Percentiles rank a stretch among this genome's conserved stretches.
Conservation (phyloP, 2,797 vertebrate species). For the Eospalax fontanierii region DNA sequence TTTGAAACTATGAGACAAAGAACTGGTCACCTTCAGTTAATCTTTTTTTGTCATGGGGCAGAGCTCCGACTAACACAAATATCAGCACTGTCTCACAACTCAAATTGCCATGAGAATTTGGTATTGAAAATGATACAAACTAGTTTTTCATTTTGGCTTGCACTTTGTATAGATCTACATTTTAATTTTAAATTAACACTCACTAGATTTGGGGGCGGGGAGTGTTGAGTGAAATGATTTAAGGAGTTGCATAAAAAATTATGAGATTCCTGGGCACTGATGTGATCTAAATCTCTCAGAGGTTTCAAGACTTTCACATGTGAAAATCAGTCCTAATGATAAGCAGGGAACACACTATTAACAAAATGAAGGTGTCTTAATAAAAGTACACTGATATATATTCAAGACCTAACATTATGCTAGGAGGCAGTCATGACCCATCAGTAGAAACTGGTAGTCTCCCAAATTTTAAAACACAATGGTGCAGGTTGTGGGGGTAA, state of each 20-base stretch:
- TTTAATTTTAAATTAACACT: background rate
- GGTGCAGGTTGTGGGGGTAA: background rate
- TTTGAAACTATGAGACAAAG: background rate
- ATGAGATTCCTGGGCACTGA: background rate
- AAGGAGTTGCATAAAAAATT: background rate
- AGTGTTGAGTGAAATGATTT: background rate
- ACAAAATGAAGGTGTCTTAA: background rate
- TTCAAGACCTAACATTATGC: fast-evolving
- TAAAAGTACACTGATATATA: background rate
- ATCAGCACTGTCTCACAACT: background rate
- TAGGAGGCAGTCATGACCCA: background rate
- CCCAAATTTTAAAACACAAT: background rate
- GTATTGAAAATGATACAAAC: background rate
- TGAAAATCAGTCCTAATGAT: background rate
- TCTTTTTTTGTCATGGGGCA: background rate
- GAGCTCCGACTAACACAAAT: background rate
- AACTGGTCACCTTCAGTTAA: background rate
- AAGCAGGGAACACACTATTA: background rate
- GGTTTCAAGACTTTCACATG: background rate
- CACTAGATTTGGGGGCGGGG: background rate
- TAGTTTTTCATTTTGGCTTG: background rate
- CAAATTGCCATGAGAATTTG: background rate
- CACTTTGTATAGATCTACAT: background rate
- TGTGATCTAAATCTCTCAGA: background rate
- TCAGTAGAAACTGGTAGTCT: background rate